Base-by-base conservation (phyloP, 2,888 invertebrate species). In the Epinotia bilunana region DNA sequence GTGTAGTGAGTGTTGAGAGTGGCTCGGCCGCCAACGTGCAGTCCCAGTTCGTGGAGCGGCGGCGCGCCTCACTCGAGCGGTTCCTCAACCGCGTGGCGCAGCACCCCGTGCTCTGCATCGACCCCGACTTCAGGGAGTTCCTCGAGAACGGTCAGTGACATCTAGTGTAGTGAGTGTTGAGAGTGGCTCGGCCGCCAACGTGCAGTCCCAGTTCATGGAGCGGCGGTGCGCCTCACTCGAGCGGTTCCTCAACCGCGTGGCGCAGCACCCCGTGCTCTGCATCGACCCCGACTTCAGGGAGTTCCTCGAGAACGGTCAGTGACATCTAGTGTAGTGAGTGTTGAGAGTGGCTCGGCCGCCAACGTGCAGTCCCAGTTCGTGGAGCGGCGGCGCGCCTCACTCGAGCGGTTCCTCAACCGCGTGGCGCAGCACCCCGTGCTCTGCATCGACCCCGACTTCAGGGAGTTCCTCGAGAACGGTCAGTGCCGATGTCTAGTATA, bases 271-370 rank as follows among this genome's bases (percentile, higher is more conserved):
- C 0, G 96, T 98, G 39, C 94, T 99, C 16, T 96, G 97, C 80
- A 95, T 97, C 72, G 99, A 99, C 93, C 97, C 98, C 9, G 99
- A 99, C 93, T 99, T 99, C 88, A 96, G 99, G 83, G 99, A 99
- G 89, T 99, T 99, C 90, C 95, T 99, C 63, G 99, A 99, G 93
- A 96, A 97, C 83, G 98, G 97, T 96, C 88, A 91, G 90, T 62
- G n/a, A 13, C 39, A 39, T 18, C 33, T 7, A 60, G 16, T 60
- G 28, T n/a, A 60, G 16, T 16, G 9, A 16, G 6, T 23, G 2
- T 60, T 1, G 28, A 39, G 9, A 39, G 39, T 7, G 39, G 39
- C 39, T 39, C 39, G 39, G 39, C 39, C 39, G 87, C 87, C 18
- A 88, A 87, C 71, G 88, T 92, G 1, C 94, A 93, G 73, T 91